Evolutionary conservation across 2,888 invertebrate species (phyloP), one percentile per base, ranked within the genome.

Genomic region (Ariolimax columbianus): DNA sequence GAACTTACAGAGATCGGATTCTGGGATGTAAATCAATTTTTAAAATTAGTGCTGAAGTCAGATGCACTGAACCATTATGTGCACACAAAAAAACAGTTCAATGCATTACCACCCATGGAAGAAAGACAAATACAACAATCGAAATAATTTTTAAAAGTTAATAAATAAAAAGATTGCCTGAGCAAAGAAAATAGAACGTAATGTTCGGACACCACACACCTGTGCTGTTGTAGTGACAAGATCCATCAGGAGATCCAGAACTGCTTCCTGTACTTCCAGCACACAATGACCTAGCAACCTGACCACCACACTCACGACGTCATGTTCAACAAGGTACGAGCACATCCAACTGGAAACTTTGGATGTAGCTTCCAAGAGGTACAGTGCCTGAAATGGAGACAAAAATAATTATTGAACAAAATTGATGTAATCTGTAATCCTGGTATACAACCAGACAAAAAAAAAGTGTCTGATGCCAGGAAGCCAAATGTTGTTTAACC

Each of bases 361-460:
- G 0, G 40, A 40, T 38, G 63, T 26, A 11, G 63, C 63, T 40
- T 78, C 78, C 66, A 78, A 36, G 9, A 78, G 66, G 40, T 78
- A 81, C 55, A 81, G 1, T 17, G 70, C 81, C 81, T 81, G 33
- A 81, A 33, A 81, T 51, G 19, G 4, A 36, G 9, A 70, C 9
- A 63, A 19, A 63, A 26, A 63, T 19, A 4, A 26, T 26, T 63
- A n/a, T n/a, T n/a, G n/a, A n/a, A n/a, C n/a, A n/a, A n/a, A n/a
- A n/a, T n/a, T n/a, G n/a, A n/a, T n/a, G n/a, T n/a, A n/a, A n/a
- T n/a, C n/a, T n/a, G n/a, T n/a, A n/a, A n/a, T n/a, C n/a, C n/a
- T n/a, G n/a, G n/a, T n/a, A n/a, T n/a, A n/a, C n/a, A n/a, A n/a
- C n/a, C n/a, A n/a, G n/a, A n/a, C n/a, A n/a, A n/a, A n/a, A n/a